Conservation (phyloP, 2,888 invertebrate genomes). For the Himalopsyche anomala region DNA sequence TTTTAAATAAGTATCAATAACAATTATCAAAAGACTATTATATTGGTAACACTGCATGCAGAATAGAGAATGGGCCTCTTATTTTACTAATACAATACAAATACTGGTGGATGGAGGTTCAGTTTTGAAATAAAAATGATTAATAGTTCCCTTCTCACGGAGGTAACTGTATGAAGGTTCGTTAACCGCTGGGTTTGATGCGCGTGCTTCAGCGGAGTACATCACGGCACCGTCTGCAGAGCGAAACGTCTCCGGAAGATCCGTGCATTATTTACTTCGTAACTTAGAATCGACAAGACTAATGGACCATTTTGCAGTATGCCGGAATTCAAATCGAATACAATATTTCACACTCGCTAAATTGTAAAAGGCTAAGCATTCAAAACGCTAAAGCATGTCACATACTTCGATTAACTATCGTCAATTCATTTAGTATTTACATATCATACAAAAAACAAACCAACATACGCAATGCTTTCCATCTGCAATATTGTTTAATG, state of each 20-base stretch:
- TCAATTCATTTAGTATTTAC: no score
- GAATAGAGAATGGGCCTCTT: neutral
- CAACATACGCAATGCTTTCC: no score
- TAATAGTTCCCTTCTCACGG: conserved; percentile 30
- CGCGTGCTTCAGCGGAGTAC: neutral
- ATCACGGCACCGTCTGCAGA: neutral
- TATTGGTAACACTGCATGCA: conserved; percentile 14
- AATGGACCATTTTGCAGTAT: no score
- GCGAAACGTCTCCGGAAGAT: conserved; percentile 3
- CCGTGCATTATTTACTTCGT: neutral
- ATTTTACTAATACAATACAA: conserved; percentile 16
- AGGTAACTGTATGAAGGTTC: conserved; percentile 15
- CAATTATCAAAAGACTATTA: neutral
- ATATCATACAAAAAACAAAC: no score
- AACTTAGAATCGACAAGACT: neutral
- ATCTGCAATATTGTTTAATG: no score
- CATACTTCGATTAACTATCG: no score
- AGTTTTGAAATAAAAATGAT: conserved; percentile 26
- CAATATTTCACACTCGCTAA: no score
- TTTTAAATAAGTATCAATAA: neutral
- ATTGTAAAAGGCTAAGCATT: no score
- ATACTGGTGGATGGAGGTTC: neutral
- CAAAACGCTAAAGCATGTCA: no score
- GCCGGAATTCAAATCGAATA: no score
- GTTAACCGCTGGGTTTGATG: conserved; percentile 9